Conservation (phyloP, 2,888 invertebrate species). For the Eurois occulta region DNA sequence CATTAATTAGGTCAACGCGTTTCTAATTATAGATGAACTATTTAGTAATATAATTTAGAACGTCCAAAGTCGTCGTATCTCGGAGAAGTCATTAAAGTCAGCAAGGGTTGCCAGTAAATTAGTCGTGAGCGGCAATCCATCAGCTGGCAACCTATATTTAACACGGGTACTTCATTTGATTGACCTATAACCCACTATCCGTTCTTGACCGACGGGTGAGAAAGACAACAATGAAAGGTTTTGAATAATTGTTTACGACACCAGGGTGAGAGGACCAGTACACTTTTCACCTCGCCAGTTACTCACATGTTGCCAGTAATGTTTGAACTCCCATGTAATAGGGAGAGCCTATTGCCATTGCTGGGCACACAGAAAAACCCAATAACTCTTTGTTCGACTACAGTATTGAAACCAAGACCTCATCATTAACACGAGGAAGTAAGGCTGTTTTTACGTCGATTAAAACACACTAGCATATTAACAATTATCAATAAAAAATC, state of each 20-base stretch:
- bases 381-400: background rate
- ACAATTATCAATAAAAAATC: constrained; percentile 16
- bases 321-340: background rate
- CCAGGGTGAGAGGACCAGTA: background rate
- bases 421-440: background rate
- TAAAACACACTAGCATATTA: background rate
- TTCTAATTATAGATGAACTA: constrained; percentile 9
- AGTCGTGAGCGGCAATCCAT: constrained; percentile 34
- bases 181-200: constrained; percentile 29
- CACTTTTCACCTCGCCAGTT: background rate
- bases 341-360: background rate
- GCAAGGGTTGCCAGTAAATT: constrained; percentile 53
- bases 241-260: background rate
- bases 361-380: background rate
- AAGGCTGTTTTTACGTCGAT: background rate
- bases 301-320: background rate
- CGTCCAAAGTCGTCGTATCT: constrained; percentile 40
- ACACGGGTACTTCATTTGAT: constrained; percentile 35
- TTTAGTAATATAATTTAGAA: constrained; percentile 28
- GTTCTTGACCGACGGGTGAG: background rate
- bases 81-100: constrained; percentile 42
- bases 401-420: background rate
- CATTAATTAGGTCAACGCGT: background rate
- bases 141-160: constrained; percentile 30
- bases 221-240: background rate